Evolutionary conservation across 2,113 vertebrate species (phyloP).

Genomic region (Rhynchomys soricoides): DNA sequence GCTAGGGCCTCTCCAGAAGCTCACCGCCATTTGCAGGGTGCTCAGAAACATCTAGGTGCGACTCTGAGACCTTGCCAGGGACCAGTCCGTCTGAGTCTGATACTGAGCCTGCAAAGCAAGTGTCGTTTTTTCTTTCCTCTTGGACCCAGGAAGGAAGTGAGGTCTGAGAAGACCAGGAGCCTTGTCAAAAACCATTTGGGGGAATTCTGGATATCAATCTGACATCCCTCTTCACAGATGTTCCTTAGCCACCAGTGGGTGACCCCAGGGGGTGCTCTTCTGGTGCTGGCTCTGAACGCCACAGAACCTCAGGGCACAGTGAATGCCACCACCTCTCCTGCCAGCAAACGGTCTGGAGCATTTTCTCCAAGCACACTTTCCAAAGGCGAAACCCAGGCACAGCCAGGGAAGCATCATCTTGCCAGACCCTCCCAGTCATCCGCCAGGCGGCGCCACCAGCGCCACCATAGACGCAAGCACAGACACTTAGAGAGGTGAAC

Average conservation of each 20-base stretch:
- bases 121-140: neutral
- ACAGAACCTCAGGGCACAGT: neutral
- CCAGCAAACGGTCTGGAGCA: neutral
- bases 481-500: neutral
- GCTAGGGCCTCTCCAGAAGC: neutral
- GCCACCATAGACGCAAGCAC: neutral
- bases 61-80: neutral
- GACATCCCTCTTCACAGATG: neutral
- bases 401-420: neutral
- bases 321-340: neutral
- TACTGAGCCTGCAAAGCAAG: neutral
- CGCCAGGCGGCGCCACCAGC: neutral
- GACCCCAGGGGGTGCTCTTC: neutral
- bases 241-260: neutral
- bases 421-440: neutral
- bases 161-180: neutral
- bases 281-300: neutral
- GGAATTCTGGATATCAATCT: neutral
- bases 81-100: neutral
- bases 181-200: neutral
- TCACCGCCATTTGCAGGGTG: neutral
- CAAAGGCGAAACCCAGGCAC: neutral
- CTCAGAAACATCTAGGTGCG: neutral
- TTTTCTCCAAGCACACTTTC: neutral
- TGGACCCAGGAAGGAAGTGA: neutral